Evolutionary conservation across 2,113 vertebrate genomes (phyloP).

Genomic region (Apus apus): DNA sequence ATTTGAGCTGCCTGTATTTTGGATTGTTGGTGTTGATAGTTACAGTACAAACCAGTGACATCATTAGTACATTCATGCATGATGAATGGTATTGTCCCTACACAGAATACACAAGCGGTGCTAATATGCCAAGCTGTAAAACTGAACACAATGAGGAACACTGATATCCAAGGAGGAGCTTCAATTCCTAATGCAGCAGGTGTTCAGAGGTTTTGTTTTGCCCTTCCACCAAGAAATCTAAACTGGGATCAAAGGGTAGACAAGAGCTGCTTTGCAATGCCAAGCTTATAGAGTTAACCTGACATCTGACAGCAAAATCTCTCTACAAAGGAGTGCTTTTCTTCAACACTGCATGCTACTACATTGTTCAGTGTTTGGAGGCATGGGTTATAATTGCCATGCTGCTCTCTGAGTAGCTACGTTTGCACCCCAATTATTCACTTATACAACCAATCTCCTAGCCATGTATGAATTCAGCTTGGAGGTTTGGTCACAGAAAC

Average conservation of each 20-base stretch:
- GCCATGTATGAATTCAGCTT: not conserved
- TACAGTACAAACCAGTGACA: not conserved
- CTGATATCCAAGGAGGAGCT: not conserved
- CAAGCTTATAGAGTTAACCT: not conserved
- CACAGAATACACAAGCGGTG: not conserved
- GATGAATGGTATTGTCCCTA: not conserved
- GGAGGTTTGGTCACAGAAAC: not conserved
- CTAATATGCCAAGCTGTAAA: not conserved
- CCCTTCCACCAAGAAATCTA: not conserved
- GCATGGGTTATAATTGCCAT: rapidly evolving
- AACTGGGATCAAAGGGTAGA: not conserved
- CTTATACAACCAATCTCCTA: not conserved
- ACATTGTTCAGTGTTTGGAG: not conserved
- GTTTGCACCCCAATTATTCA: not conserved
- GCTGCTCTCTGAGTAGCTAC: not conserved
- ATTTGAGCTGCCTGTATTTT: not conserved
- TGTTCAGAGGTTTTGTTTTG: not conserved
- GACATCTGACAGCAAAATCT: not conserved
- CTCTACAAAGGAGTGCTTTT: not conserved
- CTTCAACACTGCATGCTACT: not conserved
- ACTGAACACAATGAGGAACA: not conserved
- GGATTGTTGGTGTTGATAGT: not conserved
- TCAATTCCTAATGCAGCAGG: not conserved
- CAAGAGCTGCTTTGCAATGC: not conserved
- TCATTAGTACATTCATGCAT: not conserved